Evolutionary conservation across 37 sponge, comb jelly and placozoan species (phyloP).

Genomic region (Agelas oroides): DNA sequence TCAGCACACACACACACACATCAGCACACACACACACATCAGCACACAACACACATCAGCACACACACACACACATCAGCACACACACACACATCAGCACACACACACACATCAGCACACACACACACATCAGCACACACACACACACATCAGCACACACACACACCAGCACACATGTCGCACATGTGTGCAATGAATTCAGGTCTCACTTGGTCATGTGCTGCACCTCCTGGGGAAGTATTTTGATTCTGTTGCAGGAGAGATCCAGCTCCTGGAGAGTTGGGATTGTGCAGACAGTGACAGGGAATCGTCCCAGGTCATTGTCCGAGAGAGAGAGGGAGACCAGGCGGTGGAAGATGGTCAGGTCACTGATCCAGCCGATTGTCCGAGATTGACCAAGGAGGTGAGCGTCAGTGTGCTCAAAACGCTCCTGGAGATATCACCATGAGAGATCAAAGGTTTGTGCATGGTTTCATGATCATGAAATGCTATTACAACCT

Average conservation of each 20-base stretch:
- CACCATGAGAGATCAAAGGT: background rate
- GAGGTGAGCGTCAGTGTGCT: slow-evolving; percentile 22
- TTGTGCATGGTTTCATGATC: no score
- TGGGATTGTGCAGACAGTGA: slow-evolving; percentile 58
- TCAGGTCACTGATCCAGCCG: slow-evolving; percentile 83
- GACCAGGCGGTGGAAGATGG: slow-evolving; percentile 59
- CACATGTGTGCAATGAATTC: background rate
- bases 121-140: no score
- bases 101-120: no score
- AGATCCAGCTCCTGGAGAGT: slow-evolving; percentile 80
- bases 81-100: no score
- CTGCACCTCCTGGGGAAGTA: slow-evolving; percentile 64
- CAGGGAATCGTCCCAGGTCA: slow-evolving; percentile 76
- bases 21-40: no score
- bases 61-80: no score
- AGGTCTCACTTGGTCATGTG: slow-evolving; percentile 55
- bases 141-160: no score
- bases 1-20: no score
- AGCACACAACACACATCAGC: no score
- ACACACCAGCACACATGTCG: no score
- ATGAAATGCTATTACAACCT: no score
- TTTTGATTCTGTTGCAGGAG: slow-evolving; percentile 63
- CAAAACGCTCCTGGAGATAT: slow-evolving; percentile 41
- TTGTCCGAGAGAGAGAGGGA: slow-evolving; percentile 83
- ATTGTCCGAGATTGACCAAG: slow-evolving; percentile 28